Evolutionary conservation across 2,888 invertebrate species (phyloP), one percentile per base, ranked within the genome.

Genomic region (Plusia festucae): DNA sequence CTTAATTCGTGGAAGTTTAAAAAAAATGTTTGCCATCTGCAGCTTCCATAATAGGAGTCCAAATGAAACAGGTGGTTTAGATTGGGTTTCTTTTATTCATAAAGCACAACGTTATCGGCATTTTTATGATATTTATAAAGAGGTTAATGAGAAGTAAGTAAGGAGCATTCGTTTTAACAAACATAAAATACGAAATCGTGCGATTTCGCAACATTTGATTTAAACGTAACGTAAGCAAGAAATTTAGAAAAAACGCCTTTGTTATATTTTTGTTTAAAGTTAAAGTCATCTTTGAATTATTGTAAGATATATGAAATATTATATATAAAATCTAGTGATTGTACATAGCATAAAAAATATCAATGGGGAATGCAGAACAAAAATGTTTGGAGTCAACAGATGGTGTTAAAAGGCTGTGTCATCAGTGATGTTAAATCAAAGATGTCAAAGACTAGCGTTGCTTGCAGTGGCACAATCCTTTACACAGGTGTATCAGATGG

Each of bases 401-500:
- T n/a, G n/a, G n/a, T n/a, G n/a, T n/a, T n/a, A n/a, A n/a, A 30
- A 16, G 30, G 0, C 9, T 27, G 9, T 7, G 16, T 51, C n/a
- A 16, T 44, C 15, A 6, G 15, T 8, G 7, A 7, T 44, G 24
- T 22, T 9, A 34, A 34, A 2, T n/a, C 6, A n/a, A 15, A 15
- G 40, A 40, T 40, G 40, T 40, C 7, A n/a, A 49, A 9, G 20
- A 44, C 6, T 53, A 13, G 63, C 65, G 18, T 65, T 64, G 57
- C 76, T 68, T 44, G 51, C 7, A 4, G n/a, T 73, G 58, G 13
- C 13, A 1, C 1, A n/a, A 52, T 16, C 24, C 30, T 44, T 57
- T 32, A 53, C 9, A 34, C 9, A 18, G 61, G 77, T 60, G 62
- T 56, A 68, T 64, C n/a, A 5, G 40, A 1, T 40, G 3, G 62